Evolutionary conservation across 2,113 vertebrate species (phyloP), one percentile per base, ranked within the genome.

Genomic region (Sitta europaea): DNA sequence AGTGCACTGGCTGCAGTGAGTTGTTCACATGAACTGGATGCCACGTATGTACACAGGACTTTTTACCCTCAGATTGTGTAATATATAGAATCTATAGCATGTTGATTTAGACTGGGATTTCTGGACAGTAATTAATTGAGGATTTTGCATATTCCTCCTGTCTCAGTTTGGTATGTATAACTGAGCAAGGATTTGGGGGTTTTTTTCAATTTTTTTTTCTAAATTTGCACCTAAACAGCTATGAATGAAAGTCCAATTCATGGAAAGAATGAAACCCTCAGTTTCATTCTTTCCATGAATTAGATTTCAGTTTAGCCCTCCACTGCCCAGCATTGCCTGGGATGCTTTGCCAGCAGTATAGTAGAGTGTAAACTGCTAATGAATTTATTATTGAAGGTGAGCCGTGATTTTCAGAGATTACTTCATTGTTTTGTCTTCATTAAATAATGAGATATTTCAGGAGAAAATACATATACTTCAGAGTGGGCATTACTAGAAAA

Each of bases 31-130:
- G 96, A 95, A 5, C 74, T 96, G 19, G 98, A 99, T 95, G 96
- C 93, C 83, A 96, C 15, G 99, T 99, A 98, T 47, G 98, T 95
- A 79, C 36, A 53, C n/a, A 67, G 15, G n/a, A 38, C 24, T 91
- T 76, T 11, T 67, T 31, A 53, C 21, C 47, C 51, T 66, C 28
- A 24, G 21, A 21, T n/a, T 62, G 21, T 58, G 23, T 35, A 19
- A 54, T 9, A 14, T 5, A 15, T 2, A 42, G 29, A 66, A 62
- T 29, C 31, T 48, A 48, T 23, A 70, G 24, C 6, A 5, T 38
- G 28, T 86, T 79, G 29, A 33, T 91, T 77, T 66, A 57, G 35
- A 42, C 11, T 43, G 50, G 11, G 11, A 15, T 89, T 87, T 78
- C 42, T 51, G 38, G 31, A 36, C 2, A 19, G 21, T 48, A 48